Evolutionary conservation across 2,888 invertebrate genomes (phyloP), one percentile per base, ranked within the genome.

Genomic region (Tipula helvola): DNA sequence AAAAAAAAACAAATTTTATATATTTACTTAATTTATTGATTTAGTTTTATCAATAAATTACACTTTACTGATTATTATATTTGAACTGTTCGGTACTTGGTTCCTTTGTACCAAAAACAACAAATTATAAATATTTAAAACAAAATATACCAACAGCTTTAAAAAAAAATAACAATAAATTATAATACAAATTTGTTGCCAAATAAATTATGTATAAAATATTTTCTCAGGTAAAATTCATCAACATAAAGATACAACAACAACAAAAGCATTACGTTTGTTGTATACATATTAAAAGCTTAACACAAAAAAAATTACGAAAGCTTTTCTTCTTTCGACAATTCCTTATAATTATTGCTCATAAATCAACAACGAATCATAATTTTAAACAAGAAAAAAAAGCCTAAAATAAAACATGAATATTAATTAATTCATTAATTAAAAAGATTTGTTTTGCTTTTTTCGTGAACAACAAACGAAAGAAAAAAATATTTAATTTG

Each of bases 151-250:
- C 28, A 28, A 28, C 71, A 71, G 8, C 71, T 28, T 71, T 16
- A 52, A 71, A 57, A 18, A 57, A 28, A 71, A 71, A 28, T 28
- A 71, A 71, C 28, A 71, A 71, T 71, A 71, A 71, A 71, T 71
- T 71, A 71, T 71, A 71, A 71, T 71, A 71, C 71, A 71, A 71
- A 71, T 71, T 71, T 71, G 71, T 71, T 71, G 71, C 71, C 71
- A 10, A 71, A 71, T 71, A 71, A 71, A 71, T 71, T 71, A 71
- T 71, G 71, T 71, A 71, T 71, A 71, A 71, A 71, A 12, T 28
- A 71, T 71, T 71, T 28, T 28, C 28, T 28, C 71, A 71, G 71
- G 71, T 71, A 71, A 71, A 71, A 71, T 28, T 28, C 71, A 71
- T 71, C 71, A 71, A 71, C 71, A 71, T 18, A 71, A 71, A 28